Evolutionary conservation across 2,113 vertebrate species (phyloP), one percentile per base, ranked within the genome.

Genomic region (Grantiella picta): DNA sequence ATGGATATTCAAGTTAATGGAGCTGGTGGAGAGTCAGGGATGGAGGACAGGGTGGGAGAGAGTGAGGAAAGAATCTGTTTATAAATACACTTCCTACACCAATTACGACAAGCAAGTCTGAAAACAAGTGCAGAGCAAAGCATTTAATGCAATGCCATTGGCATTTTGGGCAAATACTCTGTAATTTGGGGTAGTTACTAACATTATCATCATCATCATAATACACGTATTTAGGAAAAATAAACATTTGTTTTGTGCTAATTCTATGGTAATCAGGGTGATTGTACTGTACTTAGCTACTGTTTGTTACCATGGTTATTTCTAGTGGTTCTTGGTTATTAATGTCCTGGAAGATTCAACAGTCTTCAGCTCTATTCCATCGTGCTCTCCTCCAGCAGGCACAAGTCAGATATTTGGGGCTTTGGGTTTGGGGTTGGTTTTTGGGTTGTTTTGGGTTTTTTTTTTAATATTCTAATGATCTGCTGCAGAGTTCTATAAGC

Each of bases 241-340:
- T 97, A 97, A 98, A 98, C 98, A 98, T 98, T 98, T 97, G 97
- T 97, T 98, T 98, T 97, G 97, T 98, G 96, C 73, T 98, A 98
- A 98, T 98, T 98, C 98, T 97, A 94, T 97, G 96, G 96, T 98
- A 98, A 98, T 98, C 97, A 98, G 96, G 92, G 95, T 97, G 97
- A 98, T 98, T 98, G 97, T 97, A 96, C 97, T 97, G 96, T 97
- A 98, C 96, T 97, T 97, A 96, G 92, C 94, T 92, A 79, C 95
- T 96, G 94, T 93, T 79, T 95, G 98, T 98, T 98, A 98, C 97
- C 97, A 98, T 98, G 97, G 98, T 97, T 98, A 98, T 98, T 93
- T 94, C 95, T 97, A 97, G 97, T 96, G 94, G 95, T 95, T 94
- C 94, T 96, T 90, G 96, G 95, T 97, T 98, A 97, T 97, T 97